Evolutionary conservation across 2,797 vertebrate genomes (phyloP).

Genomic region (Micrastur ruficollis): DNA sequence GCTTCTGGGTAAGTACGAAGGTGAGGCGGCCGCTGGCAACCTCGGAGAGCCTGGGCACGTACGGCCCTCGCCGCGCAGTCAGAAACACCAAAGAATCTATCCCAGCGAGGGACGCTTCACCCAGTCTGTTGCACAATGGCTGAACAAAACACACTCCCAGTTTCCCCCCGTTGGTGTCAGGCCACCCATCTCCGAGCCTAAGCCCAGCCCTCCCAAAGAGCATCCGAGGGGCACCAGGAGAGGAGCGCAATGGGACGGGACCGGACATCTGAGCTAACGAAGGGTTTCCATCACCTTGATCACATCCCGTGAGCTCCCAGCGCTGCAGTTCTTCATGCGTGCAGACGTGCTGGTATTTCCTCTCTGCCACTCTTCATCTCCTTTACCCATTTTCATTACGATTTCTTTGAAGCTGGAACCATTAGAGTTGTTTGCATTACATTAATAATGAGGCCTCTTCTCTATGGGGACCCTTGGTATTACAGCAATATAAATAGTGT

Average conservation of each 20-base stretch:
- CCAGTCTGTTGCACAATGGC: rapidly evolving
- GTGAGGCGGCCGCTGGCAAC: background rate
- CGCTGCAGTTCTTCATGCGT: background rate
- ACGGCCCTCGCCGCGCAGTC: rapidly evolving
- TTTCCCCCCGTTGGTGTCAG: background rate
- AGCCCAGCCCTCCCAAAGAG: background rate
- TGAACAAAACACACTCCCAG: background rate
- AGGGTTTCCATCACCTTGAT: background rate
- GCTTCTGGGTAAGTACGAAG: background rate
- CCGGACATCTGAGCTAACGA: rapidly evolving
- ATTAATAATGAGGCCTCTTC: constrained; percentile 12
- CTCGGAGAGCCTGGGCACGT: rapidly evolving
- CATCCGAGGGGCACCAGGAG: background rate
- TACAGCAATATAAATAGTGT: constrained; percentile 7
- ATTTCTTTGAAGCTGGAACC: background rate
- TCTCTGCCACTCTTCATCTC: background rate
- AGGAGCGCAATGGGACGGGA: rapidly evolving
- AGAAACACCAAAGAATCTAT: no score
- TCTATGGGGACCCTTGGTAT: background rate
- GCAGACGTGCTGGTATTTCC: background rate
- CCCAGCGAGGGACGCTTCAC: background rate
- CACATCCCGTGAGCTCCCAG: background rate
- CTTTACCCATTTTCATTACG: background rate
- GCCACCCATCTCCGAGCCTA: rapidly evolving
- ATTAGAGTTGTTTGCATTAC: background rate